A percentile compares a stretch with the other conserved stretches of the same genome.
phyloP scores from a whole-genome alignment of 1,140 invertebrate genomes.

The Drosophila busckii region DNA sequence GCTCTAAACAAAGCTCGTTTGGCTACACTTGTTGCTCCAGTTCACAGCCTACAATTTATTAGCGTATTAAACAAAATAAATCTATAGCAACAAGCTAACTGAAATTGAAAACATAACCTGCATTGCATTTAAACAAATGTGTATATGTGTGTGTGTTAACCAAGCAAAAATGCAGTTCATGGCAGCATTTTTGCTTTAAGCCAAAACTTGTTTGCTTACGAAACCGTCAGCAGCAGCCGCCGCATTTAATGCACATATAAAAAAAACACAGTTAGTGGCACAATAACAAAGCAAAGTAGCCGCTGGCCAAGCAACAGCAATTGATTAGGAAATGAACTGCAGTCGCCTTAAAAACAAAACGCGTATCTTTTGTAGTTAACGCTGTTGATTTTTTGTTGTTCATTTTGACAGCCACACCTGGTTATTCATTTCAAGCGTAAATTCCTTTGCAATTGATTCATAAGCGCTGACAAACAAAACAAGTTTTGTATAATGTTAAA shows the following conservation, averaged over 20 bases:
- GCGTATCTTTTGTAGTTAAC: constrained; percentile 10
- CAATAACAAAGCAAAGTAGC: constrained; percentile 8
- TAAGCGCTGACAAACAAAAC: constrained; percentile 42
- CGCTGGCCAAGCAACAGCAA: constrained; percentile 13
- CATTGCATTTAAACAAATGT: constrained; percentile 9
- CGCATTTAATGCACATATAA: constrained; percentile 1
- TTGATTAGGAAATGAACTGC: constrained; percentile 30
- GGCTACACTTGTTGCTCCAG: background rate
- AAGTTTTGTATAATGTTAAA: too few species aligned
- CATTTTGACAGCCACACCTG: constrained; percentile 52
- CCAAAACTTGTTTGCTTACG: constrained; percentile 41
- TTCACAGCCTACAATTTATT: constrained; percentile 60
- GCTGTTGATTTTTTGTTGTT: too few species aligned
- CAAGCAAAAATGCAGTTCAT: constrained; percentile 29
- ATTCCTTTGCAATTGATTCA: constrained; percentile 65
- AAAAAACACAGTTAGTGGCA: constrained; percentile 34
- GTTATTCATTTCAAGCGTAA: constrained; percentile 12
- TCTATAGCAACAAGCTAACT: constrained; percentile 63
- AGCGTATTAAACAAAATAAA: constrained; percentile 54
- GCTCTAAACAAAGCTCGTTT: background rate
- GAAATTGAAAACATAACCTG: constrained; percentile 23
- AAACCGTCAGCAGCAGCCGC: constrained; percentile 8
- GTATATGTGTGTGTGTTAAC: constrained; percentile 11
- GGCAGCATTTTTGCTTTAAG: constrained; percentile 19
- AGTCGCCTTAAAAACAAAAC: background rate